phyloP scores from a whole-genome alignment of 2,113 vertebrate species.

The Boleophthalmus pectinirostris region DNA sequence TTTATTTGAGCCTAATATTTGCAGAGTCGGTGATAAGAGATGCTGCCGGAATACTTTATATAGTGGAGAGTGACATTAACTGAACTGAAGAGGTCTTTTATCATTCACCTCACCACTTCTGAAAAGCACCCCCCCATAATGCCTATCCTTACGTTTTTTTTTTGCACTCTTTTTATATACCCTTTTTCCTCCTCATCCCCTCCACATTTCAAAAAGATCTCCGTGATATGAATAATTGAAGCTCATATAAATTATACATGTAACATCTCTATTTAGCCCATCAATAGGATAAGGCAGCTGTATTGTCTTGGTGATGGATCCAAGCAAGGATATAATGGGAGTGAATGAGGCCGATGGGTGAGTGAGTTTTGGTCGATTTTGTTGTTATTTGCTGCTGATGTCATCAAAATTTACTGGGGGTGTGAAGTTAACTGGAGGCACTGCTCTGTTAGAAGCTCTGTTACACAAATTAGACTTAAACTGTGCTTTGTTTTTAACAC shows the following conservation, averaged over 20 bases:
- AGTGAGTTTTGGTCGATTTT: not conserved
- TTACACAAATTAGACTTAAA: too few relatives aligned
- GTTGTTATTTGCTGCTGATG: too few relatives aligned
- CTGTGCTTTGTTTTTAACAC: too few relatives aligned
- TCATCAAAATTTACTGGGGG: too few relatives aligned
- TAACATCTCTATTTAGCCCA: constrained; percentile 7
- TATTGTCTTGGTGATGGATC: constrained; percentile 3
- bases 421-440: too few relatives aligned
- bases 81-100: not conserved
- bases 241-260: not conserved
- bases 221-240: not conserved
- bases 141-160: not conserved
- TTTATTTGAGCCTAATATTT: constrained; percentile 3
- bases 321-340: not conserved
- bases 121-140: not conserved
- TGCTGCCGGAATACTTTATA: not conserved
- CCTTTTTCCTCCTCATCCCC: not conserved
- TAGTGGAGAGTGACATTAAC: not conserved
- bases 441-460: too few relatives aligned
- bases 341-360: not conserved
- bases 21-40: not conserved
- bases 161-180: not conserved
- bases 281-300: not conserved
- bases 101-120: not conserved
- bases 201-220: not conserved